These are phyloP conservation scores for Nomada lathburiana DNA, from an alignment of 2,888 invertebrate genomes.

Conservation along the genomic window DNA sequence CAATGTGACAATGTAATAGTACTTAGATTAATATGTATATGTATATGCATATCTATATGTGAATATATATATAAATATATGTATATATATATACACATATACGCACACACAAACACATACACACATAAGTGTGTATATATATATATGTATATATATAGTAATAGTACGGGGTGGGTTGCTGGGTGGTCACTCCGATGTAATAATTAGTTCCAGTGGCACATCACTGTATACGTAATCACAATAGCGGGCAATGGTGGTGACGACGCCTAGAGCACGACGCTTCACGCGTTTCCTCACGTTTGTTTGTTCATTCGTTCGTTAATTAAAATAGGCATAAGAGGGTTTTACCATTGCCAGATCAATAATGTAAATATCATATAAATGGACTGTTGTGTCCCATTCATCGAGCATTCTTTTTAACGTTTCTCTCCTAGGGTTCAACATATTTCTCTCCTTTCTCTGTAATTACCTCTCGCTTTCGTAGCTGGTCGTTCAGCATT, in stretches of 20 bases:
- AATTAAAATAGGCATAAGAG: slow-evolving; percentile 45
- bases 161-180: slow-evolving; percentile 82
- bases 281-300: slow-evolving; percentile 53
- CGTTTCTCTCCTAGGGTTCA: slow-evolving; percentile 15
- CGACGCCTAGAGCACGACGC: slow-evolving; percentile 73
- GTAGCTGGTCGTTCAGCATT: slow-evolving; percentile 34
- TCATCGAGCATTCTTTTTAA: slow-evolving; percentile 38
- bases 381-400: slow-evolving; percentile 18
- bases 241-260: slow-evolving; percentile 83
- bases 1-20: slow-evolving; percentile 84
- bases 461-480: slow-evolving; percentile 10
- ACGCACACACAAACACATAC: slow-evolving; percentile 66
- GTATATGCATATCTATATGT: slow-evolving; percentile 34
- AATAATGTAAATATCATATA: slow-evolving; percentile 59
- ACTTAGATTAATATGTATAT: slow-evolving; percentile 81
- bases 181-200: slow-evolving; percentile 83
- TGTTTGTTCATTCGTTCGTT: slow-evolving; percentile 30
- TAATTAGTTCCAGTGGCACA: slow-evolving; percentile 83
- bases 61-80: slow-evolving; percentile 72
- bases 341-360: slow-evolving; percentile 67
- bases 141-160: slow-evolving; percentile 68
- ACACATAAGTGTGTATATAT: slow-evolving; percentile 47
- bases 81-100: slow-evolving; percentile 53
- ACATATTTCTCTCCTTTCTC: slow-evolving; percentile 31
- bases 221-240: slow-evolving; percentile 84